Evolutionary conservation across 2,797 vertebrate species (phyloP).

Genomic region (Momotus momota): DNA sequence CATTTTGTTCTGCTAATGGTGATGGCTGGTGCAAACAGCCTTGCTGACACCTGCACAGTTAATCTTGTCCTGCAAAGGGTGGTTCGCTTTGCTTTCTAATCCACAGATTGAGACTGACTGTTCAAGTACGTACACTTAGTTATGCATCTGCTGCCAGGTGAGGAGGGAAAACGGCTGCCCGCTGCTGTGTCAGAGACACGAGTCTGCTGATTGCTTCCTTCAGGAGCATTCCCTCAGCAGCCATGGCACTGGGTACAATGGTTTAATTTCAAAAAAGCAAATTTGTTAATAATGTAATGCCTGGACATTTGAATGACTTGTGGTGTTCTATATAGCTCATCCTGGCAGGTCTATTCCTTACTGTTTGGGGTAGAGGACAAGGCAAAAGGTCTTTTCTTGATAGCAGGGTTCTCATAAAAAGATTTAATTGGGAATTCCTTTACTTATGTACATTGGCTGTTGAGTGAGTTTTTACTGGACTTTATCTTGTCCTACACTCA

Average conservation of each 20-base stretch:
- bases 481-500: neutral
- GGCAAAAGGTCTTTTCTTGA: neutral
- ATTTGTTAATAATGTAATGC: neutral
- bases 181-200: fast-evolving
- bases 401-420: neutral
- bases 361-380: neutral
- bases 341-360: neutral
- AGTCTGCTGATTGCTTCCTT: neutral
- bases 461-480: neutral
- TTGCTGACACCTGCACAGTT: neutral
- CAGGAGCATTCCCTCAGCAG: neutral
- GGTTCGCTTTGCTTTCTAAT: neutral
- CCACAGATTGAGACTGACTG: neutral
- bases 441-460: fast-evolving
- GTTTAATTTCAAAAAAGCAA: neutral
- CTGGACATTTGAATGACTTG: neutral
- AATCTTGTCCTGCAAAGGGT: neutral
- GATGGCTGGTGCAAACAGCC: neutral
- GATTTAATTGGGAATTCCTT: neutral
- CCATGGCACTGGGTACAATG: neutral
- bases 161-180: neutral
- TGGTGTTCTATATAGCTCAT: neutral
- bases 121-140: neutral
- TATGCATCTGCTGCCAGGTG: neutral
- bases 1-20: neutral